Evolutionary conservation across 2,797 vertebrate species (phyloP).

Genomic region (Malacoctenus gilli): DNA sequence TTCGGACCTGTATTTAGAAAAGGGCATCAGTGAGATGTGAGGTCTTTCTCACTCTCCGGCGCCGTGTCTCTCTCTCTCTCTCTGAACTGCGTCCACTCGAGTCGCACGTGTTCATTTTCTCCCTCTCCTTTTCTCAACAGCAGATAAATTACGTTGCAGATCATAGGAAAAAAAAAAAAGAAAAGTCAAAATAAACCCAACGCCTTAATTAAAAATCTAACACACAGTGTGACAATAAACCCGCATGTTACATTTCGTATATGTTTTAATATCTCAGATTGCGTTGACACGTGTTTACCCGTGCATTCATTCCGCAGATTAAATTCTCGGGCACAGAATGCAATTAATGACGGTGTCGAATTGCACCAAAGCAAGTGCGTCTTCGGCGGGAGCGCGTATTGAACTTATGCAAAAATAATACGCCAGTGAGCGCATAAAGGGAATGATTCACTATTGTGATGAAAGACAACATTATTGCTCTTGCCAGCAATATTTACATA

Average conservation of each 20-base stretch:
- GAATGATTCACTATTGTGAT: slow-evolving; percentile 71
- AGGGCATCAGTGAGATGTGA: slow-evolving; percentile 75
- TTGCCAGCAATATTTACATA: slow-evolving; percentile 77
- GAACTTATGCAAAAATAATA: slow-evolving; percentile 51
- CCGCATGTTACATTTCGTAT: not conserved
- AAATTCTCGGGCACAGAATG: not conserved
- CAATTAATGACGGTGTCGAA: slow-evolving; percentile 28
- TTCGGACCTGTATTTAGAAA: slow-evolving; percentile 77
- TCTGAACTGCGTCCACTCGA: too few relatives aligned
- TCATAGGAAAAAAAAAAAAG: too few relatives aligned
- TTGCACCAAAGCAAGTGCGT: slow-evolving; percentile 38
- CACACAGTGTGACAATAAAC: not conserved
- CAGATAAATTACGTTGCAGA: too few relatives aligned
- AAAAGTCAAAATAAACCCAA: not conserved
- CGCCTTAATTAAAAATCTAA: slow-evolving; percentile 6
- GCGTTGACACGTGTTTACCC: not conserved
- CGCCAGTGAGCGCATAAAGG: slow-evolving; percentile 44
- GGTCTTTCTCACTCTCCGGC: slow-evolving; percentile 48
- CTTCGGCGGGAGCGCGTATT: slow-evolving; percentile 28
- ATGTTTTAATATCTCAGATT: slow-evolving; percentile 8
- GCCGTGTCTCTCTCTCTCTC: slow-evolving; percentile 28
- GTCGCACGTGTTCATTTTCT: slow-evolving; percentile 38
- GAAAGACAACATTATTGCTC: slow-evolving; percentile 78
- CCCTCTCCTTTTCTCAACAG: slow-evolving; percentile 26
- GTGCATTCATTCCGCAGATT: slow-evolving; percentile 4